A percentile compares a stretch with the other conserved stretches of the same genome.
phyloP scores from a whole-genome alignment of 2,113 vertebrate species.

The Pelecanoides urinatrix region DNA sequence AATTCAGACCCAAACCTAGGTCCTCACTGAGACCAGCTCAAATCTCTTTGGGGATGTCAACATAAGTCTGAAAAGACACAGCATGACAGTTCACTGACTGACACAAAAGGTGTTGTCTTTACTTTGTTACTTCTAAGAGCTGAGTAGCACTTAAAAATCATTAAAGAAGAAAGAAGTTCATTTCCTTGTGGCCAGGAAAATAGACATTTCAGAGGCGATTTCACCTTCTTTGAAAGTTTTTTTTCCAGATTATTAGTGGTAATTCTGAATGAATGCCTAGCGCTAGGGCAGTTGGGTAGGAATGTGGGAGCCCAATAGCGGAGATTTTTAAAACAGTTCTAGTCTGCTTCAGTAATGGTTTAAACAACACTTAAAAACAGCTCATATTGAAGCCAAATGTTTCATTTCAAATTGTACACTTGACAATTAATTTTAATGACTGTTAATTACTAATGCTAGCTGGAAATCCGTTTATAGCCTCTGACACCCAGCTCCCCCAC shows the following conservation, averaged over 20 bases:
- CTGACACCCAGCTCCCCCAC: background rate
- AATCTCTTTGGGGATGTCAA: background rate
- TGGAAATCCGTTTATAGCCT: slow-evolving; percentile 52
- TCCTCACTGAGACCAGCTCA: background rate
- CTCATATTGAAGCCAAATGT: slow-evolving; percentile 55
- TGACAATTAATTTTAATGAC: slow-evolving; percentile 69
- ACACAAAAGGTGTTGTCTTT: background rate
- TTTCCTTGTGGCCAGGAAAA: background rate
- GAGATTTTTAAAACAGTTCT: slow-evolving; percentile 48
- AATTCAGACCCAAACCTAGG: background rate
- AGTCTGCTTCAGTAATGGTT: slow-evolving; percentile 27
- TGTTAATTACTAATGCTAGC: slow-evolving; percentile 64
- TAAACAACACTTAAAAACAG: slow-evolving; percentile 58
- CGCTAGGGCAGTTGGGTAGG: background rate
- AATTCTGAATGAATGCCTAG: background rate
- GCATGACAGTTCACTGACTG: background rate
- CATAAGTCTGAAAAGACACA: background rate
- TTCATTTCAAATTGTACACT: slow-evolving; percentile 55
- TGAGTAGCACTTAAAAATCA: background rate
- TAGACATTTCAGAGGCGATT: background rate
- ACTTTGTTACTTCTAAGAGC: background rate
- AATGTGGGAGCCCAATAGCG: background rate
- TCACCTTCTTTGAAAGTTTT: background rate
- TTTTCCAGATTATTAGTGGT: background rate
- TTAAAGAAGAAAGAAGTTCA: background rate